These are phyloP conservation scores for Drosophila guanche DNA, from an alignment of 1,140 invertebrate species.

Conservation along the genomic window DNA sequence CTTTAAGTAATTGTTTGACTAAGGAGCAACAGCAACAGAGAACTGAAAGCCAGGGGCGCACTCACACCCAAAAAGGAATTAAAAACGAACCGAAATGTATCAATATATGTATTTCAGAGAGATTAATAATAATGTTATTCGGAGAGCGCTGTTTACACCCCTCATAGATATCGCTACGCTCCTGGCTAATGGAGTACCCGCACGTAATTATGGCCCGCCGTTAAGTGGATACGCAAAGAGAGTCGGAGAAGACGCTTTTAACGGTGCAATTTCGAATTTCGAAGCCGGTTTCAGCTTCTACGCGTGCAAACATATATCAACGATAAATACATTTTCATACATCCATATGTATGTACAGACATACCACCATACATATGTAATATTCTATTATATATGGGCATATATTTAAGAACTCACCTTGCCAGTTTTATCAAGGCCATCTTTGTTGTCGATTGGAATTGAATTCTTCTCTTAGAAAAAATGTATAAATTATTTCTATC, in stretches of 20 bases:
- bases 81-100: no score
- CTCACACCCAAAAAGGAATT: neutral
- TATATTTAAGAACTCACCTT: constrained; percentile 60
- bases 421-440: constrained; percentile 81
- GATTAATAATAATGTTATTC: no score
- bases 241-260: constrained; percentile 18
- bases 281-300: constrained; percentile 23
- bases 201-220: constrained; percentile 34
- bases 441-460: constrained; percentile 47
- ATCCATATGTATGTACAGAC: neutral
- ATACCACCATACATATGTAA: neutral
- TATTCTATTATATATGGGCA: neutral
- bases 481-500: constrained; percentile 48
- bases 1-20: constrained; percentile 30
- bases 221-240: constrained; percentile 47
- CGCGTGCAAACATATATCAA: no score
- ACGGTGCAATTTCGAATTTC: constrained; percentile 15
- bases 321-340: neutral
- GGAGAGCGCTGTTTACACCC: neutral
- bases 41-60: constrained; percentile 37
- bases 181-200: constrained; percentile 9
- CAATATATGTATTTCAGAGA: no score
- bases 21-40: constrained; percentile 16
- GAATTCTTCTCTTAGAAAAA: constrained; percentile 30
- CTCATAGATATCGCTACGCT: constrained; percentile 6